Conservation (phyloP, 2,888 invertebrate genomes). For the Tenthredo livida region DNA sequence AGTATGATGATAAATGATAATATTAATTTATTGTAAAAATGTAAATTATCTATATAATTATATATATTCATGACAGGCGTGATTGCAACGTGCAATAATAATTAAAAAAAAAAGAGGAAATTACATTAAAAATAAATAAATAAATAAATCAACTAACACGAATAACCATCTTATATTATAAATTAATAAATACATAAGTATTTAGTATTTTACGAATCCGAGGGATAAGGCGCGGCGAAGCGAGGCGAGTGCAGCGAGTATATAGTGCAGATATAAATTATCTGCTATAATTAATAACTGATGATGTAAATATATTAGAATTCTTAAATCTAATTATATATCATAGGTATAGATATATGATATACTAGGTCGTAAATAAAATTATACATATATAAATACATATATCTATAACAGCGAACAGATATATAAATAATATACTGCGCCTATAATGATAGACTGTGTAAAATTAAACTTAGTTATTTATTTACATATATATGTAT, state of each 20-base stretch:
- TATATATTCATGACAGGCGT: conserved; percentile 38
- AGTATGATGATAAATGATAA: neutral
- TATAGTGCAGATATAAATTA: neutral
- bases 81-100: conserved; percentile 73
- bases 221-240: no score
- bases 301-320: neutral
- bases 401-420: neutral
- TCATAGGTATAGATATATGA: no score
- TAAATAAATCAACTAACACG: conserved; percentile 4
- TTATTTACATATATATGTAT: conserved; percentile 71
- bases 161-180: neutral
- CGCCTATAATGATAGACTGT: conserved; percentile 74
- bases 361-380: neutral
- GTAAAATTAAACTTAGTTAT: conserved; percentile 77
- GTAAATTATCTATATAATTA: conserved; percentile 50
- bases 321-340: neutral
- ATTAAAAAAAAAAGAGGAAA: conserved; percentile 55
- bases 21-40: conserved; percentile 76
- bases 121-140: neutral
- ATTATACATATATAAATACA: neutral
- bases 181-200: conserved; percentile 49
- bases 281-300: neutral
- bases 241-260: neutral
- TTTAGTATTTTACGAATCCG: no score
- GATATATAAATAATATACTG: conserved; percentile 39